These are phyloP conservation scores for Gryllus bimaculatus DNA, from an alignment of 1,140 invertebrate species.

Conservation along the genomic window DNA sequence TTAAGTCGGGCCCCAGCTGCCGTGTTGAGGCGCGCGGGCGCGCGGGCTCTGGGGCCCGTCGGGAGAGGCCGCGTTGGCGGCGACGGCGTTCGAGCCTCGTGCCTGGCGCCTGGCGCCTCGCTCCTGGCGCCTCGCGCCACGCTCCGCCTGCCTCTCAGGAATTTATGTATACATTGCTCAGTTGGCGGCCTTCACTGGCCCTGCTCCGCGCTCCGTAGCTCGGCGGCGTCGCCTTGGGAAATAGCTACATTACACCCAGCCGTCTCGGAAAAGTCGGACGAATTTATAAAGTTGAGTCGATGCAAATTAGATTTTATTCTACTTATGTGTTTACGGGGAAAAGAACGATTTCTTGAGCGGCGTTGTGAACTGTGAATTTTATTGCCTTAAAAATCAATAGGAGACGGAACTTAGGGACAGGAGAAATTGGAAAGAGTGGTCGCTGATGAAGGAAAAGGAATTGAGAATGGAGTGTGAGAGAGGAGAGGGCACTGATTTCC, in stretches of 20 bases:
- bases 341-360: too few species aligned
- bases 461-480: background rate
- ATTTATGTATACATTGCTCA: conserved; percentile 1
- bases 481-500: background rate
- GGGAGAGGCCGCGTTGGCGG: too few species aligned
- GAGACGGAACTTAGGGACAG: too few species aligned
- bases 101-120: background rate
- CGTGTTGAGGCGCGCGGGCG: too few species aligned
- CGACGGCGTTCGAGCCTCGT: background rate
- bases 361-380: too few species aligned
- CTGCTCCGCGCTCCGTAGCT: background rate
- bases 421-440: background rate
- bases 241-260: background rate
- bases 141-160: background rate
- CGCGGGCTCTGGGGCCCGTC: too few species aligned
- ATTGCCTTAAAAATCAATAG: too few species aligned
- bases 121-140: background rate
- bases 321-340: background rate
- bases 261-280: too few species aligned
- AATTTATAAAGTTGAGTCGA: background rate
- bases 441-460: background rate
- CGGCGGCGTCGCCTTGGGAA: background rate
- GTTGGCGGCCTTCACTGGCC: background rate
- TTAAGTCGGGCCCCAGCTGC: too few species aligned
- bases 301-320: background rate